phyloP scores from a whole-genome alignment of 2,888 invertebrate genomes.

The Leptinotarsa juncta region DNA sequence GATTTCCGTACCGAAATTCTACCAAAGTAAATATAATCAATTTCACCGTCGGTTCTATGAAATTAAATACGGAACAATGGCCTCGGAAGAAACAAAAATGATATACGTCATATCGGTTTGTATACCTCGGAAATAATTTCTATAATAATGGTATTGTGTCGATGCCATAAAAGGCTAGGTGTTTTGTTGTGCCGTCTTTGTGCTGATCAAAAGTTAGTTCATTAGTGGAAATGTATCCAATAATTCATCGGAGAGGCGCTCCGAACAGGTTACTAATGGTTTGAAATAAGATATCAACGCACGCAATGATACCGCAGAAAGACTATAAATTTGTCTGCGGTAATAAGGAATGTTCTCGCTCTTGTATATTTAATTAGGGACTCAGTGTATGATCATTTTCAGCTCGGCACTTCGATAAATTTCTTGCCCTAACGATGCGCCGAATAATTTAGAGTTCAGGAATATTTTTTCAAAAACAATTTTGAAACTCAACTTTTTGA shows the following conservation, averaged over 20 bases:
- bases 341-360: constrained; percentile 59
- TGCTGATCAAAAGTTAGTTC: constrained; percentile 64
- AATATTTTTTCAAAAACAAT: no score
- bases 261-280: constrained; percentile 63
- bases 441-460: not conserved
- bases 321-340: constrained; percentile 62
- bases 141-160: constrained; percentile 49
- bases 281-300: constrained; percentile 67
- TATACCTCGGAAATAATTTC: constrained; percentile 47
- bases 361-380: constrained; percentile 47
- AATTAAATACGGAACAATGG: constrained; percentile 43
- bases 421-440: constrained; percentile 9
- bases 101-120: constrained; percentile 37
- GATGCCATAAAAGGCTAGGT: constrained; percentile 53
- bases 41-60: constrained; percentile 16
- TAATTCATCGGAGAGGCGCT: constrained; percentile 61
- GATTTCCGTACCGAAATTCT: not conserved
- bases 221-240: constrained; percentile 66
- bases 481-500: no score
- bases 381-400: constrained; percentile 20
- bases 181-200: constrained; percentile 58
- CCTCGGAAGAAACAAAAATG: constrained; percentile 46
- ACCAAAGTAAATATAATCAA: constrained; percentile 2
- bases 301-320: constrained; percentile 64
- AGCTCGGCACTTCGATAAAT: constrained; percentile 19